Percentiles rank a stretch among this genome's conserved stretches.
phyloP scores from a whole-genome alignment of 2,113 vertebrate species.

The Nothobranchius furzeri region DNA sequence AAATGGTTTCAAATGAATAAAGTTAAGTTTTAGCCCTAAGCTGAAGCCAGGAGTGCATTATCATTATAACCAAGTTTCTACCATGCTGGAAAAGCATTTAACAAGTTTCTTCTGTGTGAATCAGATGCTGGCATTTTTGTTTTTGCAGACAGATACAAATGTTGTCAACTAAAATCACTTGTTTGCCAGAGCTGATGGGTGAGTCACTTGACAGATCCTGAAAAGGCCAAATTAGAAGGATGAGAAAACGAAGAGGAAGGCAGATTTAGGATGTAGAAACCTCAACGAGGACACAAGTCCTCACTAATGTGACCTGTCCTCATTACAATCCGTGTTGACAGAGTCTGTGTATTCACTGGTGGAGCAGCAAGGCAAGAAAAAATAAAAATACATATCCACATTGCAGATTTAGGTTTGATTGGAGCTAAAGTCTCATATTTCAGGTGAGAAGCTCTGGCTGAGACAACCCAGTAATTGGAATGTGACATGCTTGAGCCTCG shows the following conservation, averaged over 20 bases:
- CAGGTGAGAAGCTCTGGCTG: conserved; percentile 1
- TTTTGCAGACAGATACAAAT: background rate
- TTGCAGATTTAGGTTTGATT: background rate
- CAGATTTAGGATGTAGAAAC: background rate
- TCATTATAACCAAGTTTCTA: no score
- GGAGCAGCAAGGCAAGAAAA: background rate
- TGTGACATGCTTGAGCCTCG: background rate
- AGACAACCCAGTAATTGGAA: conserved; percentile 11
- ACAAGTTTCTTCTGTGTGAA: background rate
- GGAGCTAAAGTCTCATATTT: conserved; percentile 6
- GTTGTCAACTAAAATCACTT: background rate
- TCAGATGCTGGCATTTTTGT: background rate
- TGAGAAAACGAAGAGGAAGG: background rate
- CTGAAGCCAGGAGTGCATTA: no score
- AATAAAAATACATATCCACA: background rate
- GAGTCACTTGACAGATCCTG: background rate
- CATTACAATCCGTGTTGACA: background rate
- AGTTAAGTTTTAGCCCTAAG: no score
- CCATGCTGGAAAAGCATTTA: no score
- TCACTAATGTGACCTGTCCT: background rate
- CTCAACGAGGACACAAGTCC: no score
- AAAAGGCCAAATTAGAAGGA: background rate
- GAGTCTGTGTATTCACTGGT: background rate
- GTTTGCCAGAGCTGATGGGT: conserved; percentile 1
- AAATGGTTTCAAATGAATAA: no score